These are phyloP conservation scores for Lasioglossum pauxillum DNA, from an alignment of 2,888 invertebrate genomes.

Conservation along the genomic window DNA sequence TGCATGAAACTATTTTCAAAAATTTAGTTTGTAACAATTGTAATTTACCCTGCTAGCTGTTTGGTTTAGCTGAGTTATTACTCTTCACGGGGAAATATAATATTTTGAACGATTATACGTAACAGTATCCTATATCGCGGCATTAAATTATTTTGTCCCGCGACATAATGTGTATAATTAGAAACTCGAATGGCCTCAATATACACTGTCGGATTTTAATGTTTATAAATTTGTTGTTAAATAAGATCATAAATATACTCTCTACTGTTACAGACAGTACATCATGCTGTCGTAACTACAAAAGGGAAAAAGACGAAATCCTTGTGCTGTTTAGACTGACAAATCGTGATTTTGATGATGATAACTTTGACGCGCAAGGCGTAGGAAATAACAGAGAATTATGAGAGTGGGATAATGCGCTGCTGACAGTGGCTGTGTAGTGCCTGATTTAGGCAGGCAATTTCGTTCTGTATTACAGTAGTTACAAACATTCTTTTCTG, in stretches of 20 bases:
- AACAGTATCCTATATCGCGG: not conserved
- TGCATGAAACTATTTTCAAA: not conserved
- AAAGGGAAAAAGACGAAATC: not conserved
- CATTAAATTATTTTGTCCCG: not conserved
- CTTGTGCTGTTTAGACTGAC: conserved; percentile 6
- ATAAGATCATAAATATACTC: not conserved
- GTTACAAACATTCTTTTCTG: not conserved
- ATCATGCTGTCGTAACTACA: not conserved
- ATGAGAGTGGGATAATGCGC: conserved; percentile 4
- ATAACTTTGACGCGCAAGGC: conserved; percentile 15
- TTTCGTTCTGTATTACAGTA: not conserved
- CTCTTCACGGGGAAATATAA: not conserved
- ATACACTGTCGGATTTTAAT: not conserved
- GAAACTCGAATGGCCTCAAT: not conserved
- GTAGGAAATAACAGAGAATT: conserved; percentile 33
- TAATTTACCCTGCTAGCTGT: not conserved
- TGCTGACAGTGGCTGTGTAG: not conserved
- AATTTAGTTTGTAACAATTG: not conserved
- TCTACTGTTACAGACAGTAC: not conserved
- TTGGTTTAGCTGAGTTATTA: not conserved
- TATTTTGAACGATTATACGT: not conserved
- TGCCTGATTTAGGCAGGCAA: not conserved
- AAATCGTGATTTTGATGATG: conserved; percentile 7
- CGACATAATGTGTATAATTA: not conserved
- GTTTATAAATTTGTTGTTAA: not conserved